Evolutionary conservation across 2,797 vertebrate species (phyloP).

Genomic region (Merluccius polli): DNA sequence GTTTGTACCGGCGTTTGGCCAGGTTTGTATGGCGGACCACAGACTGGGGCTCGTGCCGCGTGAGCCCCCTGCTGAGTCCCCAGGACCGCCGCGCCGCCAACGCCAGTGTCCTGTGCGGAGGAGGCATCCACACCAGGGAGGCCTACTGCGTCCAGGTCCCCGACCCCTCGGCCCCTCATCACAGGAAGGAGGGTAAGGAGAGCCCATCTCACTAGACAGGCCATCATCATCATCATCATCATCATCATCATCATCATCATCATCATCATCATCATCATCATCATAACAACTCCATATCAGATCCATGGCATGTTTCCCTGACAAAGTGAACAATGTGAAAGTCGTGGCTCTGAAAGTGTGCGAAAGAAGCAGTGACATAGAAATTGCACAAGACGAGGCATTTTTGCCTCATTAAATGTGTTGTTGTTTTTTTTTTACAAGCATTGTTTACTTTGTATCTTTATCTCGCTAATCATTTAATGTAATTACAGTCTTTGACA

Average conservation of each 20-base stretch:
- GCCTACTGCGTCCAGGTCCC: slow-evolving; percentile 84
- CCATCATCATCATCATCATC: not conserved
- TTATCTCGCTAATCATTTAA: not conserved
- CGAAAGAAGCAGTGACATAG: not conserved
- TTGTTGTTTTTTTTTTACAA: too few species aligned
- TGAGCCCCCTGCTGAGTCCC: slow-evolving; percentile 79
- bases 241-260: too few species aligned
- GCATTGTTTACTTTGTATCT: not conserved
- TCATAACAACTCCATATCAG: not conserved
- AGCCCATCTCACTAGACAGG: not conserved
- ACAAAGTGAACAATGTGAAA: not conserved
- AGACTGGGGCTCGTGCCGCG: slow-evolving; percentile 86
- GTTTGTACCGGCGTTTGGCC: slow-evolving; percentile 19
- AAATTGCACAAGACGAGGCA: not conserved
- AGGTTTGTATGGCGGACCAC: slow-evolving; percentile 91
- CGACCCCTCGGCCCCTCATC: slow-evolving; percentile 54
- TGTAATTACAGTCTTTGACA: not conserved
- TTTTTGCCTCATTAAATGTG: not conserved
- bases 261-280: too few species aligned
- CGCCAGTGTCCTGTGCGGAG: slow-evolving; percentile 78
- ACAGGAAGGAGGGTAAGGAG: slow-evolving; percentile 80
- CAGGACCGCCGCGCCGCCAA: slow-evolving; percentile 69
- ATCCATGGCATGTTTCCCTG: not conserved
- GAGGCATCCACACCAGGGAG: slow-evolving; percentile 86
- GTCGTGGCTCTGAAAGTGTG: not conserved